Evolutionary conservation across 2,113 vertebrate genomes (phyloP), one percentile per base, ranked within the genome.

Genomic region (Bubo scandiacus): DNA sequence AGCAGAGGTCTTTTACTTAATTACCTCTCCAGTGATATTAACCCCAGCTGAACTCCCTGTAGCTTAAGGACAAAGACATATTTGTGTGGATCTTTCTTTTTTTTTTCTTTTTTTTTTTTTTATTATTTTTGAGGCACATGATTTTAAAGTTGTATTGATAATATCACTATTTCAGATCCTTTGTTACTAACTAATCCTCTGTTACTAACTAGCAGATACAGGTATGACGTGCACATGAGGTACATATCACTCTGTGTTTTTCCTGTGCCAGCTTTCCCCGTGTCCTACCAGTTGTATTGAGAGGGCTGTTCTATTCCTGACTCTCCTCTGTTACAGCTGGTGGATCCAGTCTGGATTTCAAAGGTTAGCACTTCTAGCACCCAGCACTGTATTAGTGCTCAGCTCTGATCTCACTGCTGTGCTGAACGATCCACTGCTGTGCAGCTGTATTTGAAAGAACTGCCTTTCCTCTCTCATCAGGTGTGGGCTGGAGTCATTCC

Each of bases 191-290:
- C 12, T 30, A 81, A 5, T 47, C 42, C 4, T 75, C 11, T 49
- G 21, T 68, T 38, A 26, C 3, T 40, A 47, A 13, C 34, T 5
- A 38, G 29, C 32, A 88, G 49, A 34, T 17, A 26, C 3, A 72
- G 20, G 4, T 38, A 21, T 15, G 25, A 16, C 1, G 2, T 3
- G 2, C 10, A 9, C 1, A 2, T 43, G 40, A 49, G 11, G 20
- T 62, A 23, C 4, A 3, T 8, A 43, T 18, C 17, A 9, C 40
- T n/a, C 18, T 47, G 25, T 36, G 10, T 43, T 66, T 86, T 59
- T 84, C 47, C 36, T 42, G 2, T 15, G 10, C 18, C 71, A 55
- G 14, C n/a, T n/a, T 6, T 75, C 62, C 12, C 21, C n/a, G 32
- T 26, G 54, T 61, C 19, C 12, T 32, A 6, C 58, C 15, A n/a